Conservation (phyloP, 2,797 vertebrate species). For the Xerus rutilus region DNA sequence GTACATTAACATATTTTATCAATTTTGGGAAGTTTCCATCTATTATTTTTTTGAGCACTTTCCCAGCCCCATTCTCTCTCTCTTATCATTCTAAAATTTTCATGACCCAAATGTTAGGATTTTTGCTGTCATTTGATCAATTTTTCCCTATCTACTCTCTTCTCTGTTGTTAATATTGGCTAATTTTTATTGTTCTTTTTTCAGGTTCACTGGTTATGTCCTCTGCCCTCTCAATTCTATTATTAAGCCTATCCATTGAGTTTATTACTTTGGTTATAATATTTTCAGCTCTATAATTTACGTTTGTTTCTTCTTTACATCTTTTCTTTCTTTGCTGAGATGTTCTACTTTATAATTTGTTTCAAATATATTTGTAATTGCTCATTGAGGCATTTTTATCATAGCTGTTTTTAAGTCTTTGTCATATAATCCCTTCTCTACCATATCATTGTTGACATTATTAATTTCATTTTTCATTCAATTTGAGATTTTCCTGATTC, state of each 20-base stretch:
- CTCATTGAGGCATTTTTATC: constrained; percentile 30
- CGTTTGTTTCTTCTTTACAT: constrained; percentile 33
- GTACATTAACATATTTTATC: constrained; percentile 1
- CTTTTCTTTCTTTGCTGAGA: constrained; percentile 47
- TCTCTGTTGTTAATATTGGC: background rate
- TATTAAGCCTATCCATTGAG: background rate
- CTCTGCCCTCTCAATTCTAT: constrained; percentile 31
- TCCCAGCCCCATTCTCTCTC: constrained; percentile 15
- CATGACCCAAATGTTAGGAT: background rate
- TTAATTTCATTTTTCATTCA: constrained; percentile 41
- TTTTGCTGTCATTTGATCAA: constrained; percentile 28
- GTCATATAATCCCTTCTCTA: constrained; percentile 22
- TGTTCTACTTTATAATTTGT: constrained; percentile 50
- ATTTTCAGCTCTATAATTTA: constrained; percentile 44
- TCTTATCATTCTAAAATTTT: constrained; percentile 2
- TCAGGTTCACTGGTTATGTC: constrained; percentile 19
- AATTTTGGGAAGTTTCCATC: constrained; percentile 25
- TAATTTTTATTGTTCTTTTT: constrained; percentile 52
- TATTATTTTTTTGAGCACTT: constrained; percentile 26
- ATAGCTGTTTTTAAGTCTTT: constrained; percentile 44
- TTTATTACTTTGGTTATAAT: constrained; percentile 17
- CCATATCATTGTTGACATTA: background rate
- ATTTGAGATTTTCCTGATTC: constrained; percentile 34
- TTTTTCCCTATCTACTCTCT: background rate
- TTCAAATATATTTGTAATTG: constrained; percentile 46